Evolutionary conservation across 2,797 vertebrate species (phyloP).

Genomic region (Myiotriccus ornatus): DNA sequence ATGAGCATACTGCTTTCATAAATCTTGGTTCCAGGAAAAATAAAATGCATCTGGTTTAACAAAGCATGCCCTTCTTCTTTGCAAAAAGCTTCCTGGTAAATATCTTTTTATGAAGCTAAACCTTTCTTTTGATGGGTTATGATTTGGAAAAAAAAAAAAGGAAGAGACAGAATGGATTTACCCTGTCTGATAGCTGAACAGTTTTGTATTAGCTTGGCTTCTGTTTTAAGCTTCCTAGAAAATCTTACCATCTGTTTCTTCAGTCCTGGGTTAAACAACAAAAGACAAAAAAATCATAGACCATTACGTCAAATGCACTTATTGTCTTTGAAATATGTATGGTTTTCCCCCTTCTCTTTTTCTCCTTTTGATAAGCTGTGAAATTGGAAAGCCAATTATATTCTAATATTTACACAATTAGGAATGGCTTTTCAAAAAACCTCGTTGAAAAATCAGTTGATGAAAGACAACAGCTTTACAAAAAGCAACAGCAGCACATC

Average conservation of each 20-base stretch:
- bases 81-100: constrained; percentile 72
- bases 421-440: constrained; percentile 57
- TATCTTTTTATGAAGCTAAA: constrained; percentile 74
- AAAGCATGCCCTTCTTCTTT: constrained; percentile 76
- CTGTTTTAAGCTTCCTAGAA: constrained; percentile 80
- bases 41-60: constrained; percentile 79
- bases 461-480: constrained; percentile 51
- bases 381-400: constrained; percentile 70
- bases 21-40: constrained; percentile 79
- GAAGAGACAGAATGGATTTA: constrained; percentile 70
- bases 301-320: constrained; percentile 71
- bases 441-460: constrained; percentile 13
- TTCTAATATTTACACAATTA: constrained; percentile 63
- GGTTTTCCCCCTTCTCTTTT: background rate
- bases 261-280: constrained; percentile 73
- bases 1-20: constrained; percentile 80
- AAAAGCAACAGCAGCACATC: background rate
- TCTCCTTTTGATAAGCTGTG: constrained; percentile 57
- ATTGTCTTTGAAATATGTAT: constrained; percentile 71
- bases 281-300: constrained; percentile 69
- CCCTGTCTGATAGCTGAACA: constrained; percentile 73
- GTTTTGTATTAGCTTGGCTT: constrained; percentile 79
- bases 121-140: constrained; percentile 68
- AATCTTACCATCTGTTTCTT: constrained; percentile 83
- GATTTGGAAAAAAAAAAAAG: constrained; percentile 18